Base-by-base conservation (phyloP, 2,113 vertebrate genomes). In the Centropus unirufus region DNA sequence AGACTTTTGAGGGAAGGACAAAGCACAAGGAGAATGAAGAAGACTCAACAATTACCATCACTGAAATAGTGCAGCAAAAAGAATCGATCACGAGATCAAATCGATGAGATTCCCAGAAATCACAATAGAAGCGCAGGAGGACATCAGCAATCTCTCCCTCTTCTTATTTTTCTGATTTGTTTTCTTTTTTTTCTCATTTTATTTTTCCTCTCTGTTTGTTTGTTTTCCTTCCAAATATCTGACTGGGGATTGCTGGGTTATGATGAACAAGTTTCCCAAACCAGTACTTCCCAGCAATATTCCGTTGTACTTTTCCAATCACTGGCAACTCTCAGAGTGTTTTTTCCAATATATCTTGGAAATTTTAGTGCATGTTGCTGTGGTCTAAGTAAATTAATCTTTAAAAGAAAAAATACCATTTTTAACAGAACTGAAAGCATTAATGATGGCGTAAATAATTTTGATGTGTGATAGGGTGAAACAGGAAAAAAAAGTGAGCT, bases 361-460 rank as follows among this genome's bases (percentile, higher is more conserved):
- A 68, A 9, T 94, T 89, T 89, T 57, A 54, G 7, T 75, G 22
- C 14, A 2, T 75, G 49, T 83, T 92, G 52, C 58, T 87, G 21
- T 72, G 91, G 39, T 63, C n/a, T 30, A 97, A 90, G 14, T 86
- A 92, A 90, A 72, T 92, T 78, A 79, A 67, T 86, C 83, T 68
- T 86, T 51, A 54, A 89, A 92, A 67, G 78, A 90, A 72, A 91
- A 91, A 95, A 84, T 59, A 88, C 34, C 34, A 20, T 59, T 85
- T 84, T 84, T 83, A 86, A 67, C 61, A 70, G 74, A 49, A 46
- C 36, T 36, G 72, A 78, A 94, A 57, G 11, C 64, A 87, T 81
- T 93, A 86, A 80, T 81, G 90, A 58, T 90, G 32, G 23, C 75
- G 36, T 96, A 97, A 93, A 95, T 96, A 84, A 90, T 83, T 80